These are phyloP conservation scores for Lichenostomus cassidix DNA, from an alignment of 2,113 vertebrate species.

Conservation along the genomic window DNA sequence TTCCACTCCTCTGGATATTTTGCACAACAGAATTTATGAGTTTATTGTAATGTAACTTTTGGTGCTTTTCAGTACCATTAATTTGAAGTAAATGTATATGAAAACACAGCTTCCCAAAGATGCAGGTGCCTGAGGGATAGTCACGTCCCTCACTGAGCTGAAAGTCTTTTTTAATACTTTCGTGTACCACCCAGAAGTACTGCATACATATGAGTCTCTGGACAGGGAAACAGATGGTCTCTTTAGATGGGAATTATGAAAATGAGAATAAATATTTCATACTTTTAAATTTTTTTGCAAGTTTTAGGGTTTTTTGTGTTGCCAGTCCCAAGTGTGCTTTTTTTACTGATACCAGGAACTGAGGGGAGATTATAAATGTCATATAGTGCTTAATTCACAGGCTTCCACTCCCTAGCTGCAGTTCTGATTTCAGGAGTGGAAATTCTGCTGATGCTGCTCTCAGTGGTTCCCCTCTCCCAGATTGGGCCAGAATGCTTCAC, in stretches of 20 bases:
- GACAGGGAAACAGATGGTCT: constrained; percentile 21
- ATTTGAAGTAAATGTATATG: background rate
- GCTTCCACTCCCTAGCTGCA: background rate
- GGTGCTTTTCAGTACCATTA: background rate
- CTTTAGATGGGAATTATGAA: constrained; percentile 40
- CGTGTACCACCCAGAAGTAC: background rate
- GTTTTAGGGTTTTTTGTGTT: background rate
- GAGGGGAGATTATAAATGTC: background rate
- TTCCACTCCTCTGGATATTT: background rate
- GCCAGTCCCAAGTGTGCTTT: background rate
- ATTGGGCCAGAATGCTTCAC: background rate
- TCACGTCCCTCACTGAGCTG: background rate
- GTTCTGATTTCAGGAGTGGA: background rate
- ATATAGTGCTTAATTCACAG: background rate
- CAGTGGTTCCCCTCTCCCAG: background rate
- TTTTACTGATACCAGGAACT: background rate
- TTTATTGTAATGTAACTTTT: background rate
- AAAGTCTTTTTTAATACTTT: background rate
- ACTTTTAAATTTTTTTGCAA: background rate
- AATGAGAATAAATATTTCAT: constrained; percentile 38
- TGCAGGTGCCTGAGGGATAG: background rate
- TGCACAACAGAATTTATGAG: background rate
- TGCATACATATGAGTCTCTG: background rate
- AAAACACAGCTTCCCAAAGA: background rate
- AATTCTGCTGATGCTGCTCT: background rate